These are phyloP conservation scores for Buathra laborator DNA, from an alignment of 2,888 invertebrate genomes.

Conservation along the genomic window DNA sequence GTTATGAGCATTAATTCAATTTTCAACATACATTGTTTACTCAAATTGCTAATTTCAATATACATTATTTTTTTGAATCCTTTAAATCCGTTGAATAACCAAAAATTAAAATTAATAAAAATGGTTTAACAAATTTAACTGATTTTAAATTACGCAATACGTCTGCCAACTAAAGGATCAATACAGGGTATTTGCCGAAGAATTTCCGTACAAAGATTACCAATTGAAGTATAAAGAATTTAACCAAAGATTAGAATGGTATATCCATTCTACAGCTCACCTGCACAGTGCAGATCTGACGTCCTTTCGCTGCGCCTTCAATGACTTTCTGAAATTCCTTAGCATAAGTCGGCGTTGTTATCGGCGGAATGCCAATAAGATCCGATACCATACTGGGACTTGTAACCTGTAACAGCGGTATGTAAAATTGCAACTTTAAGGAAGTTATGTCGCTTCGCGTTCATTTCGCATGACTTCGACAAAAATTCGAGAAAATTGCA, in stretches of 20 bases:
- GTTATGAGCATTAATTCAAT: too few relatives aligned
- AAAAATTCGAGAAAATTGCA: too few relatives aligned
- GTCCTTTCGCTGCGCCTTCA: constrained; percentile 87
- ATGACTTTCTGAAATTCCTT: constrained; percentile 87
- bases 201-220: neutral
- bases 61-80: too few relatives aligned
- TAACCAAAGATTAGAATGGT: neutral
- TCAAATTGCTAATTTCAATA: too few relatives aligned
- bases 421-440: neutral
- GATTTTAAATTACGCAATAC: neutral
- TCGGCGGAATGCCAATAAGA: constrained; percentile 85
- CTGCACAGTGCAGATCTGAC: constrained; percentile 87
- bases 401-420: constrained; percentile 80
- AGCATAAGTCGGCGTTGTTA: constrained; percentile 86
- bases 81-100: too few relatives aligned
- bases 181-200: neutral
- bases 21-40: too few relatives aligned
- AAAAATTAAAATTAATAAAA: neutral
- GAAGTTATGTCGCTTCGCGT: too few relatives aligned
- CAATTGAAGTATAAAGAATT: neutral
- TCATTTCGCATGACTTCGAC: too few relatives aligned
- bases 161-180: neutral
- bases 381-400: constrained; percentile 84
- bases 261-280: constrained; percentile 37
- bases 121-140: neutral